Percentiles rank a stretch among this genome's conserved stretches.
These are phyloP conservation scores for Ophion costatus DNA, from an alignment of 2,888 invertebrate genomes.

Conservation along the genomic window DNA sequence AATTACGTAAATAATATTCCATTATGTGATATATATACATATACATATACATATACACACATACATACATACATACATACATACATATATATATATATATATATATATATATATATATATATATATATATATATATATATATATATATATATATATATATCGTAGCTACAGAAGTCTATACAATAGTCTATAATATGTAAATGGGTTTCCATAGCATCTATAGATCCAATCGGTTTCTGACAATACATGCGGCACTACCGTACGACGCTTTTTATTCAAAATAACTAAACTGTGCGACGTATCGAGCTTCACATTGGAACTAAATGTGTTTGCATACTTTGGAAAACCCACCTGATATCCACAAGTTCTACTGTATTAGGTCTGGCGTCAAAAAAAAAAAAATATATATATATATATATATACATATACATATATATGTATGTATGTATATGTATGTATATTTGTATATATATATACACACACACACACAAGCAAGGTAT, in stretches of 20 bases:
- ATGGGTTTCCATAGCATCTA: constrained; percentile 15
- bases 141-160: not conserved
- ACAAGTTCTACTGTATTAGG: constrained; percentile 5
- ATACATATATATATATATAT: not conserved
- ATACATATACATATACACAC: not conserved
- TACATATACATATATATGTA: too few relatives aligned
- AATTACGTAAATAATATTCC: not conserved
- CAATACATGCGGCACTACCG: constrained; percentile 38
- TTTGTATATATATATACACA: too few relatives aligned
- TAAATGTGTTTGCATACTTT: constrained; percentile 25
- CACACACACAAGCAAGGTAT: too few relatives aligned
- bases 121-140: not conserved
- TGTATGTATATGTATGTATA: too few relatives aligned
- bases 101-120: not conserved
- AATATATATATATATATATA: too few relatives aligned
- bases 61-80: too few relatives aligned
- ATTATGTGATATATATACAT: constrained; percentile 1
- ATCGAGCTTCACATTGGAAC: constrained; percentile 7
- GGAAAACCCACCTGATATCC: not conserved
- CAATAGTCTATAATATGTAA: constrained; percentile 9
- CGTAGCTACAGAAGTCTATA: not conserved
- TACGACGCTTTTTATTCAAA: constrained; percentile 39
- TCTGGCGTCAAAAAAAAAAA: not conserved
- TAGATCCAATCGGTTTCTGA: constrained; percentile 24
- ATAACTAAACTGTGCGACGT: constrained; percentile 11